A percentile compares a stretch with the other conserved stretches of the same genome.
Conservation (phyloP, 2,113 vertebrate genomes). For the Myodes glareolus region DNA sequence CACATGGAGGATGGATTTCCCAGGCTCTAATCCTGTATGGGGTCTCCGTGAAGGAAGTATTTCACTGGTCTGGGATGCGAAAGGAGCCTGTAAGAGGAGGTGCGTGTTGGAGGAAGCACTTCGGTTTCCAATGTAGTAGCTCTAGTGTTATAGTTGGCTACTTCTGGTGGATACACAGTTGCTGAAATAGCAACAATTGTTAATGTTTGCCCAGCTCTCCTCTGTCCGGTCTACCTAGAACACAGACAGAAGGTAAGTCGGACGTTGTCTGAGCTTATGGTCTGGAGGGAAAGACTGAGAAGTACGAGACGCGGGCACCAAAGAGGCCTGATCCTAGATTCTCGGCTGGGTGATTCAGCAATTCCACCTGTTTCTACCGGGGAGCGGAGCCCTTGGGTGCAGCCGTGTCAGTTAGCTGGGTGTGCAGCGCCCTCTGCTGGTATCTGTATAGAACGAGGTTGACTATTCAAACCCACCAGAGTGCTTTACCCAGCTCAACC, state of each 20-base stretch:
- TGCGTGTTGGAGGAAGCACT: not conserved
- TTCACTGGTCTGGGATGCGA: too few species aligned
- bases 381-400: not conserved
- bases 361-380: conserved; percentile 65
- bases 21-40: not conserved
- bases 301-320: not conserved
- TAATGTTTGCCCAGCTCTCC: not conserved
- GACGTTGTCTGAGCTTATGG: not conserved
- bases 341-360: conserved; percentile 48
- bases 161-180: not conserved
- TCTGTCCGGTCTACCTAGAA: not conserved
- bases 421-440: conserved; percentile 73
- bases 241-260: not conserved
- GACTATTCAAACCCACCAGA: not conserved
- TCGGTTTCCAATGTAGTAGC: not conserved
- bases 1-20: not conserved
- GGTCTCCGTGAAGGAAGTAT: not conserved
- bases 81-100: not conserved
- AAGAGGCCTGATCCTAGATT: not conserved
- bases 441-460: not conserved
- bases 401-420: not conserved
- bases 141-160: not conserved
- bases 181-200: not conserved
- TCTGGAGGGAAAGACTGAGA: not conserved
- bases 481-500: not conserved